Base-by-base conservation (phyloP, 2,113 vertebrate species). In the Elanus axillaris region DNA sequence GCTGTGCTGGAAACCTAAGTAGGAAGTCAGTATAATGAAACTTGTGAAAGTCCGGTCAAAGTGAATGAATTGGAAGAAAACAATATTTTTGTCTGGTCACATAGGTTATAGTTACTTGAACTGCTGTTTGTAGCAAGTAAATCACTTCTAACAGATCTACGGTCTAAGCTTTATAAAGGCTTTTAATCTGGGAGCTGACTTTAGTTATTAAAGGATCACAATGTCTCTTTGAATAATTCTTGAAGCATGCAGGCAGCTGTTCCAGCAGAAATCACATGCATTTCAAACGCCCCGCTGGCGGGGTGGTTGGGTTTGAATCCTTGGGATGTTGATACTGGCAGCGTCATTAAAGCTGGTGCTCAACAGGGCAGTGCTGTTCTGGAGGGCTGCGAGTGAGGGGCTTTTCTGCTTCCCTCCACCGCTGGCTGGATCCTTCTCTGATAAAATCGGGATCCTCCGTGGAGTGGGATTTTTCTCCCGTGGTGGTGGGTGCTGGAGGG, bases 291-390 rank as follows among this genome's bases (percentile, higher is more conserved):
- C 63, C 11, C 3, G 7, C 69, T 69, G 75, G 20, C 18, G 4
- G 52, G 66, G 20, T 32, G 40, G 3, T 31, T 14, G 71, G 34
- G 27, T 67, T 62, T 17, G n/a, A 25, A 8, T 55, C 55, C 80
- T 38, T 3, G 23, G 75, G 72, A 11, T 40, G 71, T 64, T 40
- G 69, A 13, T 34, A 1, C 32, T 53, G 82, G 67, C 72, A 43
- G 47, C 6, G 1, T 4, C 29, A 3, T 13, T 7, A 21, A 36
- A n/a, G n/a, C 71, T 38, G 60, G 8, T n/a, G 36, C 52, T 72
- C 1, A 1, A 7, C 1, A 10, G n/a, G 68, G 62, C 18, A 23
- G 15, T 15, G 40, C 26, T 1, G 4, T 2, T 79, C n/a, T 13
- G 15, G 43, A 16, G 38, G 45, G 47, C 50, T 58, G 42, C 4